Percentiles rank a stretch among this genome's conserved stretches.
phyloP scores from a whole-genome alignment of 2,113 vertebrate genomes.

The Etia nguti region DNA sequence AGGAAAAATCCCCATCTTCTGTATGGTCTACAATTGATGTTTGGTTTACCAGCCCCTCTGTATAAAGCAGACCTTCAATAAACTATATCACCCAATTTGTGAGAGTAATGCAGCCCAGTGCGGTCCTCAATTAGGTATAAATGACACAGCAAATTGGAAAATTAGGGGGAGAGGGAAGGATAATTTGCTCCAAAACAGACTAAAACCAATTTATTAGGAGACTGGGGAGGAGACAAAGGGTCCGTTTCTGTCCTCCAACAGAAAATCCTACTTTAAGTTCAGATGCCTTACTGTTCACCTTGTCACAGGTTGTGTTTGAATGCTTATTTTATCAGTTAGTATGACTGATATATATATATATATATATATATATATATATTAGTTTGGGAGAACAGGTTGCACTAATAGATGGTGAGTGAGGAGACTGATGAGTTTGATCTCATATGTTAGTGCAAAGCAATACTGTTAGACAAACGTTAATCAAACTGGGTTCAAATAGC shows the following conservation, averaged over 20 bases:
- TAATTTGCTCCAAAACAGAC: slow-evolving; percentile 77
- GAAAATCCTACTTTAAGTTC: slow-evolving; percentile 35
- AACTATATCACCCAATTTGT: slow-evolving; percentile 74
- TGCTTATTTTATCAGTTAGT: not conserved
- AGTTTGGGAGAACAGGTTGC: not conserved
- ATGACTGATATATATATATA: not conserved
- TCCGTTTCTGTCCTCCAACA: slow-evolving; percentile 48
- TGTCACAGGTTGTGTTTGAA: not conserved
- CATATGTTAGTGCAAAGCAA: not conserved
- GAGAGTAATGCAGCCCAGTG: slow-evolving; percentile 72
- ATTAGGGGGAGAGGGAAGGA: slow-evolving; percentile 75
- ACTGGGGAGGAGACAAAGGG: slow-evolving; percentile 52
- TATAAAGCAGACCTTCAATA: slow-evolving; percentile 69
- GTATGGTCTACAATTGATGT: slow-evolving; percentile 57
- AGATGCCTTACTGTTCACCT: slow-evolving; percentile 23
- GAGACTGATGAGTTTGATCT: not conserved
- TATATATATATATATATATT: too few species aligned
- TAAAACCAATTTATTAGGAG: slow-evolving; percentile 79
- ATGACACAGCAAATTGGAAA: slow-evolving; percentile 82
- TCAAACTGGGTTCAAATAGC: not conserved
- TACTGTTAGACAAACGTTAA: not conserved
- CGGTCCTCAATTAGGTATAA: slow-evolving; percentile 75
- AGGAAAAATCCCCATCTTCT: slow-evolving; percentile 39
- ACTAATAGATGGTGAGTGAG: not conserved
- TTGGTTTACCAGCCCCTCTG: slow-evolving; percentile 59